phyloP scores from a whole-genome alignment of 2,797 vertebrate species.

The Potorous gilbertii region DNA sequence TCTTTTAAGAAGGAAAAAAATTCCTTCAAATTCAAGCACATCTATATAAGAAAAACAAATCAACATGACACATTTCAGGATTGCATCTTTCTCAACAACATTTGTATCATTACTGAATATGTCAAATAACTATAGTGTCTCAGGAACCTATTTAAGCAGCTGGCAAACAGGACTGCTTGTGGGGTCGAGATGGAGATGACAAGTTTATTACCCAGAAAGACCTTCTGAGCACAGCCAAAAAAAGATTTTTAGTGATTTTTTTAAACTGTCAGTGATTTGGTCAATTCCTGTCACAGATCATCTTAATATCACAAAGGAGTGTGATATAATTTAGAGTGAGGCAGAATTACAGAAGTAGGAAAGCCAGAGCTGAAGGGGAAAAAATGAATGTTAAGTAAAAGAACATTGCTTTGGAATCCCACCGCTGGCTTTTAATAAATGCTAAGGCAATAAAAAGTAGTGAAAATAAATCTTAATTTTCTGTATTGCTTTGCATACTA shows the following conservation, averaged over 20 bases:
- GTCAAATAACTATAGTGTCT: slow-evolving; percentile 14
- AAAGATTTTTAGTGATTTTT: slow-evolving; percentile 17
- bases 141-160: background rate
- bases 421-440: slow-evolving; percentile 23
- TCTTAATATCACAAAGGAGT: slow-evolving; percentile 8
- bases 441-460: slow-evolving; percentile 41
- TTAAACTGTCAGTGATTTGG: background rate
- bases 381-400: slow-evolving; percentile 36
- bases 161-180: slow-evolving; percentile 3
- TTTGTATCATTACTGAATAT: slow-evolving; percentile 32
- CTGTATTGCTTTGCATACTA: slow-evolving; percentile 27
- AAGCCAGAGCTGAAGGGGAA: slow-evolving; percentile 34
- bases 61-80: slow-evolving; percentile 50
- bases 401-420: slow-evolving; percentile 21
- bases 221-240: slow-evolving; percentile 21
- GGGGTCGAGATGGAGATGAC: slow-evolving; percentile 3
- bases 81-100: background rate
- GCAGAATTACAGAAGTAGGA: background rate
- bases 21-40: background rate
- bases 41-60: slow-evolving; percentile 36
- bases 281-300: slow-evolving; percentile 58
- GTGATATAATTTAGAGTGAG: slow-evolving; percentile 56
- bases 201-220: slow-evolving; percentile 50
- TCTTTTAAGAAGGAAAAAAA: slow-evolving; percentile 45
- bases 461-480: slow-evolving; percentile 54